Evolutionary conservation across 2,113 vertebrate species (phyloP).

Genomic region (Labrus mixtus): DNA sequence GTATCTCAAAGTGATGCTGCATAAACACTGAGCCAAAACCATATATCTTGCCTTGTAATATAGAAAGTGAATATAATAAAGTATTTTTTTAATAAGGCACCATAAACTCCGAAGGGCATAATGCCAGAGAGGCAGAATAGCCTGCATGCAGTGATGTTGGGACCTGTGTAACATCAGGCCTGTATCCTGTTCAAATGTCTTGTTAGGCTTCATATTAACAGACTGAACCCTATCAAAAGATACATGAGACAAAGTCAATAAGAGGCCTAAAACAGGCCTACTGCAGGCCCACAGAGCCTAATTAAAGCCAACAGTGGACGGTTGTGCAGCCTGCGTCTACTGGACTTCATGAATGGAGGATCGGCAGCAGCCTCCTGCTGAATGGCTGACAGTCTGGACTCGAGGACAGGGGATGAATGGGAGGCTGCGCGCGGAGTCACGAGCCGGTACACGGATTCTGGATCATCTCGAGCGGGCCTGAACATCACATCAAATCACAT

Average conservation of each 20-base stretch:
- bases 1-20: too few relatives aligned
- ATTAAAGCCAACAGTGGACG: constrained; percentile 54
- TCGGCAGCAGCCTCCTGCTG: constrained; percentile 60
- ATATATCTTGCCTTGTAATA: too few relatives aligned
- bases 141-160: constrained; percentile 8
- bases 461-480: constrained; percentile 37
- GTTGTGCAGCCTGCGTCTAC: constrained; percentile 60
- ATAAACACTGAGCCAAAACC: too few relatives aligned
- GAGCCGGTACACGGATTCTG: constrained; percentile 30
- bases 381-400: constrained; percentile 70
- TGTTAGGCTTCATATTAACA: constrained; percentile 55
- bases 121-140: background rate
- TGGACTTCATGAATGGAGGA: constrained; percentile 79
- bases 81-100: too few relatives aligned
- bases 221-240: constrained; percentile 56
- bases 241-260: constrained; percentile 76
- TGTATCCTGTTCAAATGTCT: constrained; percentile 28
- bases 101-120: background rate
- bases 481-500: constrained; percentile 16
- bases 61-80: too few relatives aligned
- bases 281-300: constrained; percentile 61
- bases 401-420: constrained; percentile 66
- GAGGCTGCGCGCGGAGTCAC: constrained; percentile 45
- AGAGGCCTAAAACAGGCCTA: constrained; percentile 57
- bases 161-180: constrained; percentile 9